phyloP scores from a whole-genome alignment of 2,113 vertebrate genomes.

The Lynx canadensis region DNA sequence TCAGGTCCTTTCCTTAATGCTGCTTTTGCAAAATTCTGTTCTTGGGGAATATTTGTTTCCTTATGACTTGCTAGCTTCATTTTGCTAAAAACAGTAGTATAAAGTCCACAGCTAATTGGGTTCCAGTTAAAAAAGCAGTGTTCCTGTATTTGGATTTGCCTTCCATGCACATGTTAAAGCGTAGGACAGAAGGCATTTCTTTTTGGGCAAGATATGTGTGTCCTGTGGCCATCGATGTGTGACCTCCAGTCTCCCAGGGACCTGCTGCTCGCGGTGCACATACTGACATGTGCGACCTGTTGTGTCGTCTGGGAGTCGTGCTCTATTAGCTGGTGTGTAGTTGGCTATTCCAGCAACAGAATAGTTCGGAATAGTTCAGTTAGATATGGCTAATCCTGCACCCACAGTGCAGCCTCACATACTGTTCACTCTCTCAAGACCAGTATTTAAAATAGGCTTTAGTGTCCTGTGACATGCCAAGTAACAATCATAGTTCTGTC shows the following conservation, averaged over 20 bases:
- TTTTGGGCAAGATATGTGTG: not conserved
- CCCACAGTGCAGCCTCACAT: no score
- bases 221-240: accelerated
- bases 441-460: not conserved
- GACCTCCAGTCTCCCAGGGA: accelerated
- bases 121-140: not conserved
- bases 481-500: accelerated
- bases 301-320: no score
- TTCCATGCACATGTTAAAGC: no score
- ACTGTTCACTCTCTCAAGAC: not conserved
- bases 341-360: not conserved
- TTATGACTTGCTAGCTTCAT: not conserved
- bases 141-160: not conserved
- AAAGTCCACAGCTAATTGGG: not conserved
- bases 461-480: not conserved
- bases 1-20: not conserved
- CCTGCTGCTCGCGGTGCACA: accelerated
- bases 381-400: accelerated
- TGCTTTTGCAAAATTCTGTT: not conserved
- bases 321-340: not conserved
- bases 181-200: not conserved
- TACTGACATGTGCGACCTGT: accelerated
- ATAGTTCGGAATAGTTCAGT: not conserved
- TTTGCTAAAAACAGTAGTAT: not conserved
- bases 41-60: not conserved